Conservation (phyloP, 2,888 invertebrate genomes). For the Patella depressa region DNA sequence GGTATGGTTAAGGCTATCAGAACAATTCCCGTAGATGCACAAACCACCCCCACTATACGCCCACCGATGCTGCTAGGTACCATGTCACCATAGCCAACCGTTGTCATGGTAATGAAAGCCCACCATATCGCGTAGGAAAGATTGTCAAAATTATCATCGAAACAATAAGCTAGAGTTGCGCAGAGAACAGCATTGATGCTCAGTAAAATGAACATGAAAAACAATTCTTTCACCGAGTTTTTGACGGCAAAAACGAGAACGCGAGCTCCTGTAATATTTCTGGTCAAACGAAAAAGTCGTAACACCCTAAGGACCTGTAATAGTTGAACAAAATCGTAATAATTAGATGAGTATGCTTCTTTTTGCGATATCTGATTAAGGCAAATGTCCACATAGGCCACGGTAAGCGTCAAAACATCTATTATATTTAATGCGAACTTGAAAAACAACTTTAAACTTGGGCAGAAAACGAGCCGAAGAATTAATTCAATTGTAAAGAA, state of each 20-base stretch:
- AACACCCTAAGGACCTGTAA: slow-evolving; percentile 17
- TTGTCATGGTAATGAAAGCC: slow-evolving; percentile 31
- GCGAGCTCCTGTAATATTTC: slow-evolving; percentile 12
- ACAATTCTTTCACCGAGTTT: slow-evolving; percentile 13
- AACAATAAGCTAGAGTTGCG: slow-evolving; percentile 19
- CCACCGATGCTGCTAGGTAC: slow-evolving; percentile 21
- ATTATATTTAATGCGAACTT: slow-evolving; percentile 11
- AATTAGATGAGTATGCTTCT: background rate
- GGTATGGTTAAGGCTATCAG: slow-evolving; percentile 28
- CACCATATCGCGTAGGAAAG: slow-evolving; percentile 27
- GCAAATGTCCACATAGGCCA: background rate
- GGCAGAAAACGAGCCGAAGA: slow-evolving; percentile 9
- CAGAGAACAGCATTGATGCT: slow-evolving; percentile 15
- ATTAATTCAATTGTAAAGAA: slow-evolving; percentile 15
- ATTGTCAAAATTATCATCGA: slow-evolving; percentile 4
- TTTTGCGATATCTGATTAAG: background rate
- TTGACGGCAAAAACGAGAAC: slow-evolving; percentile 15
- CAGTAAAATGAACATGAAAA: slow-evolving; percentile 17
- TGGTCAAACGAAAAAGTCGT: slow-evolving; percentile 17
- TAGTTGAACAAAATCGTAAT: background rate
- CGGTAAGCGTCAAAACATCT: slow-evolving; percentile 12
- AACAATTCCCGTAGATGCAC: slow-evolving; percentile 22
- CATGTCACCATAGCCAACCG: slow-evolving; percentile 30
- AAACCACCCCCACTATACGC: slow-evolving; percentile 20
- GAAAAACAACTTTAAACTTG: background rate